These are phyloP conservation scores for Gallinago media DNA, from an alignment of 2,113 vertebrate species.

Conservation along the genomic window DNA sequence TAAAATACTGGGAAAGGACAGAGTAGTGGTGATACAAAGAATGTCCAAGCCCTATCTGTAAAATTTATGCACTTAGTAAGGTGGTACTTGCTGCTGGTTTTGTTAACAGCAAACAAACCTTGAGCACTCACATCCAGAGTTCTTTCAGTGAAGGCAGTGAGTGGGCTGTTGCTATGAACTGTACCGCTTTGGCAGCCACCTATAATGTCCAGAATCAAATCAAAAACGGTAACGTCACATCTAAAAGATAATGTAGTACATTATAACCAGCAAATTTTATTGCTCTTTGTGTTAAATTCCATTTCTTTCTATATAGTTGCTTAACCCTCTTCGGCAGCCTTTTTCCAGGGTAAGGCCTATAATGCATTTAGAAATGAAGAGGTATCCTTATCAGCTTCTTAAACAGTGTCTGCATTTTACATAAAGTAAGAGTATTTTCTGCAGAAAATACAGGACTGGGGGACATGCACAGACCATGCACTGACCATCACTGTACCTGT, in stretches of 20 bases:
- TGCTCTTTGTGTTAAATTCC: neutral
- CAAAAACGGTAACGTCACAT: fast-evolving
- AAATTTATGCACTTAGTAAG: neutral
- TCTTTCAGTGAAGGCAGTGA: neutral
- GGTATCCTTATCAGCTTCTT: neutral
- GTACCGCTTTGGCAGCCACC: neutral
- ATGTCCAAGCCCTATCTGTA: neutral
- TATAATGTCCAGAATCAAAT: neutral
- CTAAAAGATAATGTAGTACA: neutral
- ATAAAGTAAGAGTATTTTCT: neutral
- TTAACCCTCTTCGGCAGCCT: neutral
- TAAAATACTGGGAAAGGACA: neutral
- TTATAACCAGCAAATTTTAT: neutral
- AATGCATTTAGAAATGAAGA: neutral
- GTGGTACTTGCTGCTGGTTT: neutral
- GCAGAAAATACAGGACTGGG: neutral
- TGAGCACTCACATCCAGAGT: neutral
- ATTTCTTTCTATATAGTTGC: neutral
- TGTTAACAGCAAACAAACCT: neutral
- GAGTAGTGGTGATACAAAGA: neutral
- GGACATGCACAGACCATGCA: fast-evolving
- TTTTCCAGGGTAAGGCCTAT: neutral
- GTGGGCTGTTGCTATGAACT: neutral
- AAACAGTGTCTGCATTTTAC: neutral
- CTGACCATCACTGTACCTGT: neutral